phyloP scores from a whole-genome alignment of 2,113 vertebrate genomes.

The Guaruba guarouba region DNA sequence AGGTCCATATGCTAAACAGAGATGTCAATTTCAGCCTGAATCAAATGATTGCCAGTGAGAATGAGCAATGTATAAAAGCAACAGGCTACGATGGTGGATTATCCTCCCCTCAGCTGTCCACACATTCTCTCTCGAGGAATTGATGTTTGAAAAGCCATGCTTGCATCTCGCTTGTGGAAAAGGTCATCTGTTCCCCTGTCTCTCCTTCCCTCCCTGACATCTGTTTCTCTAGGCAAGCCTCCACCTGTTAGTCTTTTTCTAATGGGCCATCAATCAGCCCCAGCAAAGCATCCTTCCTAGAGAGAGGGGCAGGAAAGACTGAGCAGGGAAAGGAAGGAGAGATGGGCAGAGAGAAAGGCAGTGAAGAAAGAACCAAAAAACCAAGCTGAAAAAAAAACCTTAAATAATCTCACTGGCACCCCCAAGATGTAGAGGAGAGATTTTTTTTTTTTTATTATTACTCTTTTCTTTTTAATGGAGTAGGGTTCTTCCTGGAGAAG shows the following conservation, averaged over 20 bases:
- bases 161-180: conserved; percentile 36
- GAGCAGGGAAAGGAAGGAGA: neutral
- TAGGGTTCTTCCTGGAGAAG: neutral
- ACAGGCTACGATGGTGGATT: neutral
- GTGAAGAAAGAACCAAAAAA: neutral
- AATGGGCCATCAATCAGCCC: conserved; percentile 67
- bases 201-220: conserved; percentile 53
- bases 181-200: conserved; percentile 52
- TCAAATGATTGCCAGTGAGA: neutral
- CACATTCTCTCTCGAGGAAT: neutral
- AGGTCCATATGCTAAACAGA: conserved; percentile 12
- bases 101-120: neutral
- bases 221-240: conserved; percentile 52
- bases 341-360: neutral
- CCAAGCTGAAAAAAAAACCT: neutral
- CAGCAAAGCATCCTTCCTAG: conserved; percentile 24
- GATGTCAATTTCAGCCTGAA: conserved; percentile 34
- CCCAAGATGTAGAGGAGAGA: neutral
- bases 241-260: conserved; percentile 70
- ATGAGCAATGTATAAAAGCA: neutral
- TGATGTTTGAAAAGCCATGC: conserved; percentile 42
- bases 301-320: neutral
- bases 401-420: neutral
- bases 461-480: neutral
- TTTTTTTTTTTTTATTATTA: neutral